Conservation (phyloP, 1,140 invertebrate species). For the Stegodyphus mimosarum region DNA sequence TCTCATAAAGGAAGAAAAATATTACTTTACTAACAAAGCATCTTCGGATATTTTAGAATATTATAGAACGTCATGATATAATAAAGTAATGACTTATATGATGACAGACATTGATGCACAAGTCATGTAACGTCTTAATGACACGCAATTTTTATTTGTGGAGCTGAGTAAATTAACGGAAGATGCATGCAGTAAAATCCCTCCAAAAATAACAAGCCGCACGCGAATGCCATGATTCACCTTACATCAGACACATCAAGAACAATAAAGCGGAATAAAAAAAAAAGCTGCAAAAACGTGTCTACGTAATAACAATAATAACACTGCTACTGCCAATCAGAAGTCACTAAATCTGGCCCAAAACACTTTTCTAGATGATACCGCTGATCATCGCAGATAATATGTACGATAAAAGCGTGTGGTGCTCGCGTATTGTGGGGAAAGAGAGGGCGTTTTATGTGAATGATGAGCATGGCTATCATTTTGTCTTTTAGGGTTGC, state of each 20-base stretch:
- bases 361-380: constrained; percentile 41
- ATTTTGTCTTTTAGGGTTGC: too few relatives aligned
- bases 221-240: constrained; percentile 8
- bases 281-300: background rate
- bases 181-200: too few relatives aligned
- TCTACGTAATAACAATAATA: constrained; percentile 33
- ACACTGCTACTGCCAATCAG: constrained; percentile 32
- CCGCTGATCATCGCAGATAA: constrained; percentile 28
- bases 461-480: constrained; percentile 5
- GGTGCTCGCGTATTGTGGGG: background rate
- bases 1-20: too few relatives aligned
- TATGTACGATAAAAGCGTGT: constrained; percentile 31
- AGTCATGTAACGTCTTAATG: too few relatives aligned
- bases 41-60: too few relatives aligned
- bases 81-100: too few relatives aligned
- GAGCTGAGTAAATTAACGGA: too few relatives aligned
- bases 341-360: constrained; percentile 33
- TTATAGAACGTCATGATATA: too few relatives aligned
- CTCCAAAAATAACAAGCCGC: background rate
- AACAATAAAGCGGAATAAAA: constrained; percentile 13
- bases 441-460: background rate
- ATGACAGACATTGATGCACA: too few relatives aligned
- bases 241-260: constrained; percentile 7
- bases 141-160: too few relatives aligned
- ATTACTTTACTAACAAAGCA: too few relatives aligned